phyloP scores from a whole-genome alignment of 2,113 vertebrate species.

The Connochaetes taurinus region DNA sequence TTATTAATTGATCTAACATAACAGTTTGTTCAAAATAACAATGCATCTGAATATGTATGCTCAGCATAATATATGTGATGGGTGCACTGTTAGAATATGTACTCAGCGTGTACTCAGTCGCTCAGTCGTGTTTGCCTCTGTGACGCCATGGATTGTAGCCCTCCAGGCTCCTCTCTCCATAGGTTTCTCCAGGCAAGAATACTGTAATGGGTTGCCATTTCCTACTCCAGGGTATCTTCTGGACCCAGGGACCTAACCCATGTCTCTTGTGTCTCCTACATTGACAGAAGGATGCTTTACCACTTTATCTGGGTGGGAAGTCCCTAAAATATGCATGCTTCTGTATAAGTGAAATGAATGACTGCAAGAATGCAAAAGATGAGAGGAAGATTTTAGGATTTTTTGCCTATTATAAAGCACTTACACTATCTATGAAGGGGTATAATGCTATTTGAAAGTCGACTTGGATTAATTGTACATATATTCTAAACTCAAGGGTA shows the following conservation, averaged over 20 bases:
- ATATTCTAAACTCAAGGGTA: not conserved
- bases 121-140: not conserved
- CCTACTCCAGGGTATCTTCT: not conserved
- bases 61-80: not conserved
- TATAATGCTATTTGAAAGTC: not conserved
- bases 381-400: not conserved
- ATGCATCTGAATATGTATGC: not conserved
- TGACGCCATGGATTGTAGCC: accelerated
- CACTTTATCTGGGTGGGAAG: not conserved
- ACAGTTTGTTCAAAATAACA: not conserved
- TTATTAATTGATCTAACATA: not conserved
- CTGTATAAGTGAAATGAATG: not conserved
- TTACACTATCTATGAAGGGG: not conserved
- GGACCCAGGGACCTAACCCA: not conserved
- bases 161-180: not conserved
- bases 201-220: not conserved
- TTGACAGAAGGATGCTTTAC: not conserved
- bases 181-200: not conserved
- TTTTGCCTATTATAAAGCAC: not conserved
- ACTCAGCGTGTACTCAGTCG: not conserved
- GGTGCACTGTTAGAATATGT: not conserved
- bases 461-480: not conserved
- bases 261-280: not conserved
- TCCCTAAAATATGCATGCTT: not conserved
- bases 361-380: not conserved